Conservation (phyloP, 53 echinoderm and acorn worm genomes). For the Holothuria leucospilota region DNA sequence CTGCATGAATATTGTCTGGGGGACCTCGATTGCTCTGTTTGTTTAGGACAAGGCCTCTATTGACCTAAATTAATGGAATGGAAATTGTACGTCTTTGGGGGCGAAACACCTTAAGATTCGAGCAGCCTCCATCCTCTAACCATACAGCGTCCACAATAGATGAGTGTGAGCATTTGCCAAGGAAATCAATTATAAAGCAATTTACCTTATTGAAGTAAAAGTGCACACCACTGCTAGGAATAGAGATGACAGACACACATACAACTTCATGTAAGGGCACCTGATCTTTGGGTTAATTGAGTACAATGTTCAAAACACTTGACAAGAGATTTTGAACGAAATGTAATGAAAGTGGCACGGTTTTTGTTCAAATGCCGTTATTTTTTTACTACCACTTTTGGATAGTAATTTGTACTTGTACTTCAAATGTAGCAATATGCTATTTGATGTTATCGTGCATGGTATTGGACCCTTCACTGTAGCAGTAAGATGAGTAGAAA, state of each 20-base stretch:
- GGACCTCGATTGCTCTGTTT: conserved; percentile 37
- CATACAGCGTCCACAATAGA: neutral
- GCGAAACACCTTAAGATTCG: conserved; percentile 1
- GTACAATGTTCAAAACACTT: conserved; percentile 23
- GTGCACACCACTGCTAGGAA: conserved; percentile 17
- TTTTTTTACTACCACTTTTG: no score
- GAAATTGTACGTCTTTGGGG: conserved; percentile 29
- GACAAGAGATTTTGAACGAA: no score
- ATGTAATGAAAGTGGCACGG: no score
- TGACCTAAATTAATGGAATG: conserved; percentile 47
- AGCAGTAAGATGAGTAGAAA: no score
- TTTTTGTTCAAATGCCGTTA: no score
- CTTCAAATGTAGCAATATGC: no score
- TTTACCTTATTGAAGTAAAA: conserved; percentile 43
- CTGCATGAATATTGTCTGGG: conserved; percentile 43
- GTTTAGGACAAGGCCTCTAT: conserved; percentile 39
- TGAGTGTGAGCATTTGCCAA: conserved; percentile 20
- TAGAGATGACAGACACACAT: conserved; percentile 12
- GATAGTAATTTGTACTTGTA: no score
- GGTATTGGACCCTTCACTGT: no score
- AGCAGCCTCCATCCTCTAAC: neutral
- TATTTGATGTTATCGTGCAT: no score
- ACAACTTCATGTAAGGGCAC: neutral
- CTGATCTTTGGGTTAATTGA: conserved; percentile 35
- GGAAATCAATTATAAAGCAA: conserved; percentile 46